These are phyloP conservation scores for Agrochola lota DNA, from an alignment of 2,888 invertebrate genomes.

Conservation along the genomic window DNA sequence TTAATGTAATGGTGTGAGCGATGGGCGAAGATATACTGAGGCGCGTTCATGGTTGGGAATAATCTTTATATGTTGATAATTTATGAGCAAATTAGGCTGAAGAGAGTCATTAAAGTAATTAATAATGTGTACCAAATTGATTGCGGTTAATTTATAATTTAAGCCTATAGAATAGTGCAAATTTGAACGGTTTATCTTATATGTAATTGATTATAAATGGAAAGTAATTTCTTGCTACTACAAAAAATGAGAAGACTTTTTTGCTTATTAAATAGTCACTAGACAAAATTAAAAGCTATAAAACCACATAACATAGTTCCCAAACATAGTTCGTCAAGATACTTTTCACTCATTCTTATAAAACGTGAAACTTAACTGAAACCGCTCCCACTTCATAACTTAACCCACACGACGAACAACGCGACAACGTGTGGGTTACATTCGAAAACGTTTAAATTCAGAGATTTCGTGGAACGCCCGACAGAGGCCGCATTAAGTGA, in stretches of 20 bases:
- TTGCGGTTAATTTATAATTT: neutral
- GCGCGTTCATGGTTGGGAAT: neutral
- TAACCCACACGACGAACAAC: constrained; percentile 66
- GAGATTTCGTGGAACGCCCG: constrained; percentile 77
- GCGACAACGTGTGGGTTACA: constrained; percentile 78
- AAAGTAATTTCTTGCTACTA: neutral
- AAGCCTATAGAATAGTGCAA: neutral
- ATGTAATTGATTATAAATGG: neutral
- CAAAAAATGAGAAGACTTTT: neutral
- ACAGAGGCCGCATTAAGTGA: constrained; percentile 78
- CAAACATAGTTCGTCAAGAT: no score
- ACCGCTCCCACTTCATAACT: constrained; percentile 27
- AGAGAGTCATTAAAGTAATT: neutral
- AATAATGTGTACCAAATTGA: neutral
- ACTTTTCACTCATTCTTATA: neutral
- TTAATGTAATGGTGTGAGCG: constrained; percentile 69
- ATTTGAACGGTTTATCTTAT: neutral
- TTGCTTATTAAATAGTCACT: neutral
- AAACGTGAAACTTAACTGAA: neutral
- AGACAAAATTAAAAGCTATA: neutral
- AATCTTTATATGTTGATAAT: neutral
- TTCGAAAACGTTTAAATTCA: constrained; percentile 85
- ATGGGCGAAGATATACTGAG: constrained; percentile 41
- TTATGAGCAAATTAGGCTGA: neutral
- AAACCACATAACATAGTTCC: neutral